A percentile compares a stretch with the other conserved stretches of the same genome.
Conservation (phyloP, 2,888 invertebrate species). For the Nycteola revayana region DNA sequence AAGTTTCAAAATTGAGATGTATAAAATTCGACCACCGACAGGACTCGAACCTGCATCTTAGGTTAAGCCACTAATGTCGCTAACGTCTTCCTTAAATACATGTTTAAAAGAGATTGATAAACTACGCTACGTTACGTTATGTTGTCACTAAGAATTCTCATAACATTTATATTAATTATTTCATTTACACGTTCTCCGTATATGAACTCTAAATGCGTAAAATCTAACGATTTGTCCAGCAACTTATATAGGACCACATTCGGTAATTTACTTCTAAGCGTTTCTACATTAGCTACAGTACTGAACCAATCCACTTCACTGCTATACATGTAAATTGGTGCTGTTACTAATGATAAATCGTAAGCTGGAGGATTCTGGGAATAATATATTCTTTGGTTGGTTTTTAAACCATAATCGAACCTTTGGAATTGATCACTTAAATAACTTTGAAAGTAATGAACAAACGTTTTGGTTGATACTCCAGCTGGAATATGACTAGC, state of each 20-base stretch:
- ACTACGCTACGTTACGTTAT: too few species aligned
- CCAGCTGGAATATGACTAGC: constrained; percentile 66
- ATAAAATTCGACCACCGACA: too few species aligned
- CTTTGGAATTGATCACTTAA: constrained; percentile 55
- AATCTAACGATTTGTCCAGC: constrained; percentile 53
- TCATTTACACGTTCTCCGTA: constrained; percentile 57
- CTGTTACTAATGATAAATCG: constrained; percentile 49
- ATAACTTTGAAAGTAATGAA: constrained; percentile 64
- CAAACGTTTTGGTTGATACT: constrained; percentile 54
- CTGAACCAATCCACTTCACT: constrained; percentile 68
- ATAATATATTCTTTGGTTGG: constrained; percentile 47
- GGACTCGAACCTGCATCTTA: too few species aligned
- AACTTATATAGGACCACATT: constrained; percentile 44
- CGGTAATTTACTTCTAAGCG: constrained; percentile 43
- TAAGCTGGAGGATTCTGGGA: constrained; percentile 51
- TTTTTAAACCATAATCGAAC: constrained; percentile 51
- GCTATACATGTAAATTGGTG: constrained; percentile 52
- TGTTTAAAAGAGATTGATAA: too few species aligned
- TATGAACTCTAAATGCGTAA: constrained; percentile 66
- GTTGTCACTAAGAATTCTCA: constrained; percentile 34
- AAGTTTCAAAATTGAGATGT: too few species aligned
- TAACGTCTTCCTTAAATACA: too few species aligned
- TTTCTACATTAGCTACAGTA: constrained; percentile 45
- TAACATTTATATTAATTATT: constrained; percentile 53
- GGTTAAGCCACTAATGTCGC: too few species aligned